Base-by-base conservation (phyloP, 2,113 vertebrate genomes). In the Equus quagga region DNA sequence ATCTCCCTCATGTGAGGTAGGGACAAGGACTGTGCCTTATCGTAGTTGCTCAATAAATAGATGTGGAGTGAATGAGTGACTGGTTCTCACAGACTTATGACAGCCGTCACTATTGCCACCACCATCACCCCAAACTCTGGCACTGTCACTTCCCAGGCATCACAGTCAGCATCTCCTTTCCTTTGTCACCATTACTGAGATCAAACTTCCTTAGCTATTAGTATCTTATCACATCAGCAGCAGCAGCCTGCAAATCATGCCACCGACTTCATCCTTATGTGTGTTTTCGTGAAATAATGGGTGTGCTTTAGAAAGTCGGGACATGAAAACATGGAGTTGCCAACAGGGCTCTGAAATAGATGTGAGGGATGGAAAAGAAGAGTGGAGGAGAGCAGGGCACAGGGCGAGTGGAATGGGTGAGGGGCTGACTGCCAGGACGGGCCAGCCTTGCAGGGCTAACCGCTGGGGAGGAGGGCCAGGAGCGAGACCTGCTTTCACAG, bases 211-310 rank as follows among this genome's bases (percentile, higher is more conserved):
- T 86, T 21, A 58, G 51, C 12, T 19, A 3, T 58, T 65, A 46
- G 76, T 49, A 17, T 64, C 70, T 93, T 44, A 36, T 4, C 26
- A 3, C 11, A 1, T 36, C 21, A 33, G 36, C n/a, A 28, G 9
- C 24, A 19, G 23, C 31, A 36, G 28, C 54, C 67, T 72, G 6
- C 56, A 82, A 8, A 44, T 11, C 1, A 0, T 44, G 1, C 44
- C 54, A 44, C 62, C 28, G 72, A 51, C 46, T 41, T 60, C 41
- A 80, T 60, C 56, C 51, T 81, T 49, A 4, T 6, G 1, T 73
- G 18, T 90, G 67, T 73, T 69, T 69, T 46, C 58, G 76, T 79
- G 64, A 89, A 89, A 69, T 67, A 83, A 62, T 58, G 8, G 17
- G 9, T 79, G 8, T 56, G n/a, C 79, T 82, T 95, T 85, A 62